Evolutionary conservation across 1,140 invertebrate genomes (phyloP).

Genomic region (Drosophila sucinea): DNA sequence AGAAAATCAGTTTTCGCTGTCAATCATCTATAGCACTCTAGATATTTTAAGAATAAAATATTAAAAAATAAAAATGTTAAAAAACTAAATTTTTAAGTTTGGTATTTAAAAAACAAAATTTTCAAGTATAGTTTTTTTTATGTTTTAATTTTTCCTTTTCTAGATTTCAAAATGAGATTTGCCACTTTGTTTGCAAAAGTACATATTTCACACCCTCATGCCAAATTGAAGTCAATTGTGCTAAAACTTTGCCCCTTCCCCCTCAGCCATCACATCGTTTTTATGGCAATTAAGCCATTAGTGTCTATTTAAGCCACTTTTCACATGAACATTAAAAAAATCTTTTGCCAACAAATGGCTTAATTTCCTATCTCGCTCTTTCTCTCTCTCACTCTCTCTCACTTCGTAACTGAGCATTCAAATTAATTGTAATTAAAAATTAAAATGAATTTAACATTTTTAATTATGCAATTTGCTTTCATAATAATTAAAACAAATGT

Average conservation of each 20-base stretch:
- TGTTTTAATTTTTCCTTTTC: too few relatives aligned
- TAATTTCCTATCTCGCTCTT: neutral
- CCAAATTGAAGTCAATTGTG: constrained; percentile 9
- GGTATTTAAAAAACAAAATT: too few relatives aligned
- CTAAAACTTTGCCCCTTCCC: neutral
- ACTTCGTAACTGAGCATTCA: constrained; percentile 30
- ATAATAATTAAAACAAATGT: constrained; percentile 81
- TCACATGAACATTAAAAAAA: constrained; percentile 22
- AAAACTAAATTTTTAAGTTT: too few relatives aligned
- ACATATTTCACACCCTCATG: neutral
- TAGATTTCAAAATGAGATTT: constrained; percentile 5
- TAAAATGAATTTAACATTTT: constrained; percentile 76
- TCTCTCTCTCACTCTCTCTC: constrained; percentile 11
- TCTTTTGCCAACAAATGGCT: constrained; percentile 15
- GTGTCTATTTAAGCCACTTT: constrained; percentile 26
- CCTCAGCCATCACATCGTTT: neutral
- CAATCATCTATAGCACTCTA: too few relatives aligned
- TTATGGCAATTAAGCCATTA: constrained; percentile 58
- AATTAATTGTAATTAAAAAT: constrained; percentile 80
- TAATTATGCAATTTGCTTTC: constrained; percentile 76
- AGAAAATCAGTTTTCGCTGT: too few relatives aligned
- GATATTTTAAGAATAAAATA: too few relatives aligned
- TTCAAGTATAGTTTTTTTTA: too few relatives aligned
- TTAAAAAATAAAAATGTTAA: too few relatives aligned
- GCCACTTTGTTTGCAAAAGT: neutral